A percentile compares a stretch with the other conserved stretches of the same genome.
Conservation (phyloP, 2,113 vertebrate genomes). For the Lasiurus borealis region DNA sequence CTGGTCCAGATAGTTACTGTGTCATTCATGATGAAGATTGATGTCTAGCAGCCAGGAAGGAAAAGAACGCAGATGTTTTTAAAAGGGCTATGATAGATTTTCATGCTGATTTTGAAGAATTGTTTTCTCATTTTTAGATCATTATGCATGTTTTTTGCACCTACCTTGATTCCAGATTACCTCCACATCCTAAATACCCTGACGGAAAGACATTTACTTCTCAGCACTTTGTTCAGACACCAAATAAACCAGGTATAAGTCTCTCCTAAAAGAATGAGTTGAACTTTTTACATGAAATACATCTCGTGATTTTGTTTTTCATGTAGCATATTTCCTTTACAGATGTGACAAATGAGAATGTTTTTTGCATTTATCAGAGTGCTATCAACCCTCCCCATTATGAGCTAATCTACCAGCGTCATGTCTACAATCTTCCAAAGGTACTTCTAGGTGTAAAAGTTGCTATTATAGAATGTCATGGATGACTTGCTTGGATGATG, state of each 20-base stretch:
- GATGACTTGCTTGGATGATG: slow-evolving; percentile 17
- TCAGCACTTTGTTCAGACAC: slow-evolving; percentile 96
- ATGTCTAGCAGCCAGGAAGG: no score
- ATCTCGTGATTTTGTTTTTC: rapidly evolving
- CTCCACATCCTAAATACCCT: slow-evolving; percentile 96
- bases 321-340: not conserved
- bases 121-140: slow-evolving; percentile 87
- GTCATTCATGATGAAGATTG: not conserved
- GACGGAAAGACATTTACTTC: slow-evolving; percentile 98
- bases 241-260: slow-evolving; percentile 94
- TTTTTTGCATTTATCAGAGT: slow-evolving; percentile 97
- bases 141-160: slow-evolving; percentile 97
- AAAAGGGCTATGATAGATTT: not conserved
- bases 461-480: not conserved
- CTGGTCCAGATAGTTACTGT: not conserved
- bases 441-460: slow-evolving; percentile 81
- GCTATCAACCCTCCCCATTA: slow-evolving; percentile 95
- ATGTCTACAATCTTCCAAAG: slow-evolving; percentile 96
- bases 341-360: slow-evolving; percentile 96
- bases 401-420: slow-evolving; percentile 95
- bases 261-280: not conserved
- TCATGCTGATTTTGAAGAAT: slow-evolving; percentile 15
- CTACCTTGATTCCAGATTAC: slow-evolving; percentile 96
- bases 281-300: not conserved
- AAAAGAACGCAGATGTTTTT: not conserved